Evolutionary conservation across 2,888 invertebrate species (phyloP), one percentile per base, ranked within the genome.

Genomic region (Tenthredo mesomela): DNA sequence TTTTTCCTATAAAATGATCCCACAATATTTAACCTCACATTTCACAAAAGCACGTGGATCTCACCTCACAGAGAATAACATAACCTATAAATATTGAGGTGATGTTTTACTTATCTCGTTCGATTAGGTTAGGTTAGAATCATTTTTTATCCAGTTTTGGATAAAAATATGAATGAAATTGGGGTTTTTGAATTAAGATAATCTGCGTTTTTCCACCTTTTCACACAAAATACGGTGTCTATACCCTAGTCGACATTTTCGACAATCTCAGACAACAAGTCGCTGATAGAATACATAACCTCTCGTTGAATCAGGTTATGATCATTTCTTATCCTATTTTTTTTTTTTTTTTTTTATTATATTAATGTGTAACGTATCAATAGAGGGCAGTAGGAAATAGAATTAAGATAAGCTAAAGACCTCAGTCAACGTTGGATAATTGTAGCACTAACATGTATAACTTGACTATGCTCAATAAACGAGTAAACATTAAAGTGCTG

Each of bases 21-120:
- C 7, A 7, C 7, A 9, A 43, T 21, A 18, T 40, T 37, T 10
- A 73, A 43, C 71, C 12, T 40, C 43, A 40, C 29, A 71, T 75
- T 12, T 77, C 4, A 33, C 29, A 15, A 4, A 50, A 15, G 54
- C 77, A 77, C 77, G 77, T 77, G 77, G 77, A 29, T 54, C 6
- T 50, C 2, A 9, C 33, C 33, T 29, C 2, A 18, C 33, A 10
- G 40, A 5, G 43, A 43, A 21, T 47, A 25, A 54, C 77, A 33
- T 54, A 54, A 77, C 54, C 77, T 33, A 50, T 9, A 77, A 54
- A 25, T 77, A 15, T 75, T 18, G 77, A 77, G 77, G 77, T 54
- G 54, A 67, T 67, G 67, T 67, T 33, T 0, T 33, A 67, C 15
- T 33, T 6, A 33, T 33, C 10, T 33, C 1, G 50, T 77, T 50